Conservation (phyloP, 2,113 vertebrate species). For the Pelmatolapia mariae region DNA sequence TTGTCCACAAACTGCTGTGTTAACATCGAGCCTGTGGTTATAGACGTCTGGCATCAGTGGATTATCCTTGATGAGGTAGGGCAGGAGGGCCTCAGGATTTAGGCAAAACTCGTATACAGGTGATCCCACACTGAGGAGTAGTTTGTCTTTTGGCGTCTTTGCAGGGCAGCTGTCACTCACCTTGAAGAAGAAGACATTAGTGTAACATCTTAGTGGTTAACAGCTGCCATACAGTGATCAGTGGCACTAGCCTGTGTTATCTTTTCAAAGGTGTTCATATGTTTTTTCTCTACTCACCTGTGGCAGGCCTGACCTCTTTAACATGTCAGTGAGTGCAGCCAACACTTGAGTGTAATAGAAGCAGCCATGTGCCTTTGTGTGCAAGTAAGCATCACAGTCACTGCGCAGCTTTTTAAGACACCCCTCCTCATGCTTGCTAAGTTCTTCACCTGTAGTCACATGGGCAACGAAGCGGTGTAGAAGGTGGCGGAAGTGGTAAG, state of each 20-base stretch:
- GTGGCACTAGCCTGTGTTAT: too few relatives aligned
- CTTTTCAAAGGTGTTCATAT: too few relatives aligned
- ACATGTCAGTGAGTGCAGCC: slow-evolving; percentile 69
- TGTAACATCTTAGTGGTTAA: not conserved
- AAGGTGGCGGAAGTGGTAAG: slow-evolving; percentile 6
- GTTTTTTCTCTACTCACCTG: slow-evolving; percentile 50
- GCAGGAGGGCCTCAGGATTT: slow-evolving; percentile 68
- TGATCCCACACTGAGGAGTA: slow-evolving; percentile 72
- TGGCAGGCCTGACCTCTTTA: slow-evolving; percentile 70
- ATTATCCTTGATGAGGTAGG: slow-evolving; percentile 62
- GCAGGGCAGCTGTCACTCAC: slow-evolving; percentile 70
- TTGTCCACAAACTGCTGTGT: slow-evolving; percentile 26
- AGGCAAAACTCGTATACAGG: slow-evolving; percentile 68
- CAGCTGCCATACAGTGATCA: not conserved
- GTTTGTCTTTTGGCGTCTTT: slow-evolving; percentile 72
- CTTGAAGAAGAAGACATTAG: not conserved
- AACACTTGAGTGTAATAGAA: slow-evolving; percentile 5
- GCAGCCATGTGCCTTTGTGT: too few relatives aligned
- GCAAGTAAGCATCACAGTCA: not conserved
- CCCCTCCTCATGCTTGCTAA: slow-evolving; percentile 37
- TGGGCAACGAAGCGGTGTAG: slow-evolving; percentile 72
- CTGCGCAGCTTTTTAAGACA: slow-evolving; percentile 55
- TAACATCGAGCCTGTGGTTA: slow-evolving; percentile 44
- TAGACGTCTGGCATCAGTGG: slow-evolving; percentile 44
- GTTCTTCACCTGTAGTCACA: slow-evolving; percentile 52